These are phyloP conservation scores for Phymorhynchus buccinoides DNA, from an alignment of 1,140 invertebrate species.

Conservation along the genomic window DNA sequence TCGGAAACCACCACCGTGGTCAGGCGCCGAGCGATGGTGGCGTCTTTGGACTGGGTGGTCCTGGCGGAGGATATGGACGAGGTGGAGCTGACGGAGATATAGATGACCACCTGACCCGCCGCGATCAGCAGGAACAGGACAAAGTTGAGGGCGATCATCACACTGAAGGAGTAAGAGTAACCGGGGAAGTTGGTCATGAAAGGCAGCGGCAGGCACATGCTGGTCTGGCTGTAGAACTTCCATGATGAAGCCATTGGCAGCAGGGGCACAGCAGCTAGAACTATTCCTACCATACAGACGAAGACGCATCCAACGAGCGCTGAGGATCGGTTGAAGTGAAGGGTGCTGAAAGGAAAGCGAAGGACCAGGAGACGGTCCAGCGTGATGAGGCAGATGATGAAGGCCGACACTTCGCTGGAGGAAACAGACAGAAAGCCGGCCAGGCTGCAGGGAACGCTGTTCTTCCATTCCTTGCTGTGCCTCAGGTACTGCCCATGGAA, in stretches of 20 bases:
- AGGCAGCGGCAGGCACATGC: constrained; percentile 52
- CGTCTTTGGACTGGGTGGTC: constrained; percentile 10
- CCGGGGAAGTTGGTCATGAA: constrained; percentile 41
- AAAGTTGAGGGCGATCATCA: constrained; percentile 53
- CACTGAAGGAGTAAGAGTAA: constrained; percentile 46
- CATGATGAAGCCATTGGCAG: constrained; percentile 27
- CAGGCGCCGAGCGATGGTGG: constrained; percentile 41
- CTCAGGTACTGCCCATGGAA: constrained; percentile 54
- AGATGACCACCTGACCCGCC: constrained; percentile 50
- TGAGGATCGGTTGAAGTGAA: constrained; percentile 37
- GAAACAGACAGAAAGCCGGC: constrained; percentile 41
- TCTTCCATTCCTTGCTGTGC: constrained; percentile 36
- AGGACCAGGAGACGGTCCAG: constrained; percentile 42
- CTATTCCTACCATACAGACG: constrained; percentile 18
- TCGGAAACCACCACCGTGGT: constrained; percentile 40
- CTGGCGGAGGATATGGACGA: constrained; percentile 8
- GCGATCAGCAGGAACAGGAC: constrained; percentile 47
- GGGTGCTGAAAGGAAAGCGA: constrained; percentile 26
- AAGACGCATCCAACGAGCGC: constrained; percentile 18
- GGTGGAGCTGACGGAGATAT: constrained; percentile 38
- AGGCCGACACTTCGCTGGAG: constrained; percentile 41
- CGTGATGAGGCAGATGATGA: constrained; percentile 53
- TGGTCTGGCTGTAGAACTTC: constrained; percentile 52
- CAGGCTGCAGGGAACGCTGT: constrained; percentile 12
- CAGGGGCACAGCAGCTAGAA: constrained; percentile 34